phyloP scores from a whole-genome alignment of 2,113 vertebrate species.

The Micromys minutus region DNA sequence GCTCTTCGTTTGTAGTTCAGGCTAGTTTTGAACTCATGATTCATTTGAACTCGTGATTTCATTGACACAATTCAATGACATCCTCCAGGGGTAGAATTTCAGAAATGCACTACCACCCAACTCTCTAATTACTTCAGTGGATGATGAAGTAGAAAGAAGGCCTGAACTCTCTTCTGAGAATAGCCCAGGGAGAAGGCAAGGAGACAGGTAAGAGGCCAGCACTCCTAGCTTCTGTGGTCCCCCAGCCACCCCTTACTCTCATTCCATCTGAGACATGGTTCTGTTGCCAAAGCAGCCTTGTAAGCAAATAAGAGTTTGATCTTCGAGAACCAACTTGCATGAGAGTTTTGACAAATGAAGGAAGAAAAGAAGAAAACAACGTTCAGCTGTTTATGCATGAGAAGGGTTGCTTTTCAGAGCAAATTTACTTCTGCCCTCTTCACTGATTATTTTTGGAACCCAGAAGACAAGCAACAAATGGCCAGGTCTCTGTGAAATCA shows the following conservation, averaged over 20 bases:
- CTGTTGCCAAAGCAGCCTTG: fast-evolving
- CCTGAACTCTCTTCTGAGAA: neutral
- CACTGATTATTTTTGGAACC: neutral
- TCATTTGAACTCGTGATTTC: neutral
- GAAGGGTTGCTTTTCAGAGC: neutral
- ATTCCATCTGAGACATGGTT: fast-evolving
- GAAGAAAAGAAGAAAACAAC: fast-evolving
- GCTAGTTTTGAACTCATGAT: neutral
- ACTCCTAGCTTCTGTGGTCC: fast-evolving
- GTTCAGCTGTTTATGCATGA: fast-evolving
- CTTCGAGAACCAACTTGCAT: neutral
- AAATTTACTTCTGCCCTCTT: neutral
- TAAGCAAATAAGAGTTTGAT: neutral
- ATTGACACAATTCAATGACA: too few relatives aligned
- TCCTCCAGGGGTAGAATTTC: neutral
- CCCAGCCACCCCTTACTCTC: fast-evolving
- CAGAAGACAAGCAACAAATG: neutral
- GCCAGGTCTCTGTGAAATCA: neutral
- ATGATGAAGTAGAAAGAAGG: fast-evolving
- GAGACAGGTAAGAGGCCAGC: fast-evolving
- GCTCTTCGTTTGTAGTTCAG: neutral
- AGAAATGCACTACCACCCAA: neutral
- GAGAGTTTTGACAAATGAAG: neutral
- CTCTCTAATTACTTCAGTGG: neutral
- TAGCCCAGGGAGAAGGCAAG: fast-evolving